phyloP scores from a whole-genome alignment of 2,888 invertebrate species.

The Leptarthrus brevirostris region DNA sequence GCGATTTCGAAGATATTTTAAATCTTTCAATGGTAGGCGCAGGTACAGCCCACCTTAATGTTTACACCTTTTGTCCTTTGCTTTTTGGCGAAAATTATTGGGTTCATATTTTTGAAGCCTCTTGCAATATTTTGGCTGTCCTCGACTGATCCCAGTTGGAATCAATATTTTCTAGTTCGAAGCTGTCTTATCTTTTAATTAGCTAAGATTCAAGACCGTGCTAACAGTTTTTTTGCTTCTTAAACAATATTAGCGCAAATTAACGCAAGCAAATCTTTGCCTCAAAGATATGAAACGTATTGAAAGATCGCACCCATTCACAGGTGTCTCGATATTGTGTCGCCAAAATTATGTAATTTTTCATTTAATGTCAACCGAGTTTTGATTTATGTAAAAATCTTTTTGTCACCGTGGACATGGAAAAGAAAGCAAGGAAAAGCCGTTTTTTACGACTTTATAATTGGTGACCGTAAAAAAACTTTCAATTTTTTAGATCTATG shows the following conservation, averaged over 20 bases:
- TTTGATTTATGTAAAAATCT: slow-evolving; percentile 21
- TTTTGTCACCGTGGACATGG: neutral
- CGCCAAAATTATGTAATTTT: slow-evolving; percentile 18
- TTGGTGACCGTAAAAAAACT: slow-evolving; percentile 10
- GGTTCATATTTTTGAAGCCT: too few relatives aligned
- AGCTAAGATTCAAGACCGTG: slow-evolving; percentile 16
- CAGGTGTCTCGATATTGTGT: neutral
- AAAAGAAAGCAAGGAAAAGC: slow-evolving; percentile 16
- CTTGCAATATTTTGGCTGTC: too few relatives aligned
- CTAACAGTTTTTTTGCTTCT: neutral
- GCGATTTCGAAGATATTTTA: too few relatives aligned
- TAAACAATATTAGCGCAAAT: slow-evolving; percentile 17
- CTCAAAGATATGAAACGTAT: too few relatives aligned
- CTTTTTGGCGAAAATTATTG: too few relatives aligned
- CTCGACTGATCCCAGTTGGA: too few relatives aligned
- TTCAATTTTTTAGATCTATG: slow-evolving; percentile 6
- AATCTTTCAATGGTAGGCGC: too few relatives aligned
- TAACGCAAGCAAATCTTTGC: neutral
- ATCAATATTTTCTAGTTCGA: neutral
- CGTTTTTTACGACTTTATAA: slow-evolving; percentile 7
- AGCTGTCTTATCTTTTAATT: slow-evolving; percentile 9
- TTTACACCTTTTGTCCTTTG: too few relatives aligned
- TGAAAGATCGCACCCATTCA: neutral
- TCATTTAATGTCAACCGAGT: slow-evolving; percentile 3
- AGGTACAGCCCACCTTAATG: too few relatives aligned